Evolutionary conservation across 2,113 vertebrate genomes (phyloP), one percentile per base, ranked within the genome.

Genomic region (Pedionomus torquatus): DNA sequence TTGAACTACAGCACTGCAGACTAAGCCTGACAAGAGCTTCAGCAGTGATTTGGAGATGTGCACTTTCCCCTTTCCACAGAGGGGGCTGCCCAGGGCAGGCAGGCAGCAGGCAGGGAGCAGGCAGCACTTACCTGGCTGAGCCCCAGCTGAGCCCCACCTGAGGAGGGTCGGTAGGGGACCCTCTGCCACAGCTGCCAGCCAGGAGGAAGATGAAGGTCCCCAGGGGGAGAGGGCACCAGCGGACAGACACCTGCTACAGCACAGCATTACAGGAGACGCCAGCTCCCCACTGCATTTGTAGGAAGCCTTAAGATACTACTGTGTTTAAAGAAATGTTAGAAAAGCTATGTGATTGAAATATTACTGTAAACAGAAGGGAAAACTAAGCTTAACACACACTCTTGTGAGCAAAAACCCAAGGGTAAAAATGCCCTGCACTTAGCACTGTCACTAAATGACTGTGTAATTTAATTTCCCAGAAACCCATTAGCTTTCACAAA

Each of bases 111-210:
- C 70, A 63, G 13, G 80, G 69, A 78, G 93, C 31, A 37, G 90
- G 77, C 91, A 54, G 76, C 44, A 46, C 93, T 95, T 97, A 93
- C 97, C 96, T 97, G 97, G 83, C 80, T 49, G 88, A 52, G 35
- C 85, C 93, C 94, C 98, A 98, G 98, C 98, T 98, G 98, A 98
- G 95, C 98, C 94, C 89, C 98, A 98, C 98, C 98, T 98, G 98
- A 97, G 94, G 95, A 97, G 97, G 87, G 41, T 82, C 92, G 60
- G 78, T 51, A 79, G 81, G 87, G 82, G 65, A 86, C 91, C 96
- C 72, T 79, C 51, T 12, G 66, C 87, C 57, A 11, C 97, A 97
- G 95, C 95, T 97, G 96, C 83, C 77, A 39, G 4, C 71, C 49
- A 69, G 95, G 78, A 92, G 54, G 81, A 48, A 7, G 60, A 80